Conservation (phyloP, 2,113 vertebrate genomes). For the Sinocyclocheilus grahami region DNA sequence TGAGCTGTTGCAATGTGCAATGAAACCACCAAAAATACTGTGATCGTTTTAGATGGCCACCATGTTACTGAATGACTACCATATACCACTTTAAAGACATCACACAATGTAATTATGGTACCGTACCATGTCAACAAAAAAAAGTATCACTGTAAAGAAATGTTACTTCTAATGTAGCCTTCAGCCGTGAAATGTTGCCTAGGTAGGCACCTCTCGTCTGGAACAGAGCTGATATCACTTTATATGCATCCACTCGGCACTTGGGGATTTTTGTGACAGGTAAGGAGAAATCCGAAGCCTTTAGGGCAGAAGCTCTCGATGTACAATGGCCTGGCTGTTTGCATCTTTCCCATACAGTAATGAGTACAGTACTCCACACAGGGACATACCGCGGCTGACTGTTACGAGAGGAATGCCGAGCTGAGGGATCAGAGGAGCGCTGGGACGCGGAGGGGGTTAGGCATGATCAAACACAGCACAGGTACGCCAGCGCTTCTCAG, state of each 20-base stretch:
- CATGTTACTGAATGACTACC: background rate
- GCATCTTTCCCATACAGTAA: conserved; percentile 1
- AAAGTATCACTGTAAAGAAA: background rate
- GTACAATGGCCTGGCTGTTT: conserved; percentile 8
- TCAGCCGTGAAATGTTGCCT: background rate
- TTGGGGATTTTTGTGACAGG: conserved; percentile 20
- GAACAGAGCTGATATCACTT: conserved; percentile 35
- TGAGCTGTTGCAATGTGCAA: no score
- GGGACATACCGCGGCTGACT: conserved; percentile 54
- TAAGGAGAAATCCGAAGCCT: conserved; percentile 27
- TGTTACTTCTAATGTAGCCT: background rate
- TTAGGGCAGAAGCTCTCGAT: background rate
- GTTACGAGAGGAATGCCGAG: conserved; percentile 67
- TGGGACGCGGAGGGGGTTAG: conserved; percentile 36
- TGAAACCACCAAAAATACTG: background rate
- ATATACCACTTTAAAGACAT: background rate
- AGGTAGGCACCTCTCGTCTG: background rate
- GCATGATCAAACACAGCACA: conserved; percentile 73
- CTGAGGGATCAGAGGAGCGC: background rate
- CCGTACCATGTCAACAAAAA: background rate
- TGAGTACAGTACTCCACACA: conserved; percentile 26
- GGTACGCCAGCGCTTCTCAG: conserved; percentile 64
- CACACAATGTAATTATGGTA: background rate
- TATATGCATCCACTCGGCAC: background rate
- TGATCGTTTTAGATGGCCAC: no score